Conservation (phyloP, 2,113 vertebrate species). For the Cepphus grylle region DNA sequence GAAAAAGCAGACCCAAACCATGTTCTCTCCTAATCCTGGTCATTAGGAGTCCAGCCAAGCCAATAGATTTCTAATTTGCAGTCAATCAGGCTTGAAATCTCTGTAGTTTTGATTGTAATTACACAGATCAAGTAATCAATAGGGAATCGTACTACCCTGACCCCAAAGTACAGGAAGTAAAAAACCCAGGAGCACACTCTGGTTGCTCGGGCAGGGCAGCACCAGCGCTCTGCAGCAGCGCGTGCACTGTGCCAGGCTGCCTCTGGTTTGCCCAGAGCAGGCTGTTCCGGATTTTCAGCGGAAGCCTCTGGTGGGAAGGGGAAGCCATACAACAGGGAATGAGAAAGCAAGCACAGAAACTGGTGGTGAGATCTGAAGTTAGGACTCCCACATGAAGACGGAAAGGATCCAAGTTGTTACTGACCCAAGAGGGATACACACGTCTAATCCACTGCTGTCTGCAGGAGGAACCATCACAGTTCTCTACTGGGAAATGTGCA, state of each 20-base stretch:
- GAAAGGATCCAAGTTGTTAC: accelerated
- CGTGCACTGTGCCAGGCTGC: accelerated
- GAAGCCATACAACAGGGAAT: background rate
- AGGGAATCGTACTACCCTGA: background rate
- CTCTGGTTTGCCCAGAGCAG: background rate
- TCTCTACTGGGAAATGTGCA: background rate
- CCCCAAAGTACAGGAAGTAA: background rate
- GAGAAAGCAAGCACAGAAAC: background rate
- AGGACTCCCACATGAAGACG: background rate
- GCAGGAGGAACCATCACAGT: background rate
- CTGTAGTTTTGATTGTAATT: conserved; percentile 60
- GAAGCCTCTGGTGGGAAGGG: background rate
- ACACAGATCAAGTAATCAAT: conserved; percentile 67
- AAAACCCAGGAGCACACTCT: background rate
- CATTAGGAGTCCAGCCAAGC: conserved; percentile 36
- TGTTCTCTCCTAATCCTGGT: background rate
- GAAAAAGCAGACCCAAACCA: background rate
- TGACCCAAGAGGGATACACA: accelerated
- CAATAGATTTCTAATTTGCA: conserved; percentile 77
- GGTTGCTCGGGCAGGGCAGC: background rate
- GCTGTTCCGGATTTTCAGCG: accelerated
- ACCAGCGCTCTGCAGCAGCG: background rate
- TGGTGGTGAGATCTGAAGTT: background rate
- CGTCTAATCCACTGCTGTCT: background rate
- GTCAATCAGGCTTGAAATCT: conserved; percentile 74